phyloP scores from a whole-genome alignment of 1,140 invertebrate genomes.

The roundworm (Caenorhabditis elegans) region WBcel235 BX284605.5:6559501-6560000 shows the following conservation, averaged over 20 bases:
- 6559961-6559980: background rate
- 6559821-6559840: constrained; percentile 36
- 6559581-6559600: constrained; percentile 48
- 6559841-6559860: too few species aligned
- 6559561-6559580: constrained; percentile 48
- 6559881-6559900: background rate
- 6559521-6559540: constrained; percentile 44
- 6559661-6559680: background rate
- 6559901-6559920: background rate
- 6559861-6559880: background rate
- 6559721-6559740: background rate
- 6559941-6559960: background rate
- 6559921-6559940: background rate
- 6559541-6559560: constrained; percentile 48
- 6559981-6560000: background rate
- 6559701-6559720: background rate
- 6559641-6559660: background rate
- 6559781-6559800: constrained; percentile 71
- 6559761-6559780: constrained; percentile 70
- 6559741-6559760: constrained; percentile 7
- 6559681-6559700: background rate
- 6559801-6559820: constrained; percentile 70
- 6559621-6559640: constrained; percentile 67
- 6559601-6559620: constrained; percentile 64
- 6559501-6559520: too few species aligned